Evolutionary conservation across 2,888 invertebrate genomes (phyloP).

Genomic region (Ametastegia equiseti): DNA sequence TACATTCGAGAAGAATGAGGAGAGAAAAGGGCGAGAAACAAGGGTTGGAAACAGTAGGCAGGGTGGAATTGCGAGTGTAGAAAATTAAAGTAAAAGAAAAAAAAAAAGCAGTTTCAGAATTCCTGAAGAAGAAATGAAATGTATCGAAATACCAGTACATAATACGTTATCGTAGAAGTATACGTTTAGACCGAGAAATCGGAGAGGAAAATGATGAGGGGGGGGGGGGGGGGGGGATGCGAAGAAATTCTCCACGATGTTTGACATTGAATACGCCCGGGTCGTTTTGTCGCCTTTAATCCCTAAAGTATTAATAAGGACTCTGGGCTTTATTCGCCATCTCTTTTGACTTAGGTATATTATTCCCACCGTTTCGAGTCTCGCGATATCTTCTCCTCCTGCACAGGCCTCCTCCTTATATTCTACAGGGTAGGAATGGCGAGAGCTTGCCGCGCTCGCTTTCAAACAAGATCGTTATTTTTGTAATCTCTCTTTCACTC

Average conservation of each 20-base stretch:
- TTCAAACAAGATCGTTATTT: conserved; percentile 40
- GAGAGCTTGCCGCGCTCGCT: neutral
- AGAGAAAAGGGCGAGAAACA: too few relatives aligned
- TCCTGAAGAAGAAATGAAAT: neutral
- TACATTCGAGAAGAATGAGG: neutral
- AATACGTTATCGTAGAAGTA: too few relatives aligned
- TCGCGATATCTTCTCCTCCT: neutral
- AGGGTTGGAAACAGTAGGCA: too few relatives aligned
- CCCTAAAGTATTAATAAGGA: neutral
- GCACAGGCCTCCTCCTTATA: too few relatives aligned
- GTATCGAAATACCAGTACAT: too few relatives aligned
- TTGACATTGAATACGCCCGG: neutral
- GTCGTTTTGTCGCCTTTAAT: conserved; percentile 10
- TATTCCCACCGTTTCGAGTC: neutral
- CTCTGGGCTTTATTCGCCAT: neutral
- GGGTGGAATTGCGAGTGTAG: too few relatives aligned
- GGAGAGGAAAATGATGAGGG: too few relatives aligned
- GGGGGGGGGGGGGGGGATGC: too few relatives aligned
- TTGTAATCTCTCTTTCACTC: conserved; percentile 40
- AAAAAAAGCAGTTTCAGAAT: too few relatives aligned
- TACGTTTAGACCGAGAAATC: too few relatives aligned
- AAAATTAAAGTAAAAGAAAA: too few relatives aligned
- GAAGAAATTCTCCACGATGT: neutral
- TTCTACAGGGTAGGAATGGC: too few relatives aligned
- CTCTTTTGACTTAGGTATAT: neutral